Evolutionary conservation across 2,888 invertebrate species (phyloP).

Genomic region (Trichacis sp.): DNA sequence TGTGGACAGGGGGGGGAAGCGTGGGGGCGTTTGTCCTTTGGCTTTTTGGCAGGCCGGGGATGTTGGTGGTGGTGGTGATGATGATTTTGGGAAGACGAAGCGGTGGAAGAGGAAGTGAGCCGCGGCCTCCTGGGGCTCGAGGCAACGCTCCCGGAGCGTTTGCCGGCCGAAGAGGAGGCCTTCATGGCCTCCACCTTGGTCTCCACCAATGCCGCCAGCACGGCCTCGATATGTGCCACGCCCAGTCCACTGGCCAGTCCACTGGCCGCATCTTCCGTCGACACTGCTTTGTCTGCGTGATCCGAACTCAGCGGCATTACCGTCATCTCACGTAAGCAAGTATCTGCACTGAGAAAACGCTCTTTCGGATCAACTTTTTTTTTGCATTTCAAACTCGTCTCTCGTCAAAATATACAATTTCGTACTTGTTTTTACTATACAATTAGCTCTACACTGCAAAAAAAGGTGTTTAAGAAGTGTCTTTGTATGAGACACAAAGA

Average conservation of each 20-base stretch:
- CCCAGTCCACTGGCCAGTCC: constrained; percentile 67
- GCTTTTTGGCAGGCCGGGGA: constrained; percentile 46
- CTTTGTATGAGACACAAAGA: no score
- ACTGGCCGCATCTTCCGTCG: constrained; percentile 75
- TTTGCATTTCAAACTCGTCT: no score
- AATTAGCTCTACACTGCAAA: no score
- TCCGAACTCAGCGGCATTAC: constrained; percentile 66
- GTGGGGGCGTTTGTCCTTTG: constrained; percentile 56
- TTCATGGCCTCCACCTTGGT: constrained; percentile 78
- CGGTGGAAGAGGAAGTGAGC: constrained; percentile 68
- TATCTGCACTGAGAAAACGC: constrained; percentile 14
- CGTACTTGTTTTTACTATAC: no score
- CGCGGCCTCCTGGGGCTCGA: constrained; percentile 68
- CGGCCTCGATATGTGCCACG: constrained; percentile 78
- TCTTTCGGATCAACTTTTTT: background rate
- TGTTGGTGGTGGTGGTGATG: constrained; percentile 57
- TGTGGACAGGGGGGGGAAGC: constrained; percentile 63
- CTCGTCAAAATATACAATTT: no score
- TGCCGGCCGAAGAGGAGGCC: constrained; percentile 69
- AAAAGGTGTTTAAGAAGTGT: no score
- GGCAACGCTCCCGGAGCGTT: constrained; percentile 68
- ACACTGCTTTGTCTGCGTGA: constrained; percentile 79
- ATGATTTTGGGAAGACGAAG: constrained; percentile 67
- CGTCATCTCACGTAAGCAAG: constrained; percentile 54
- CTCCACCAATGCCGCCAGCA: constrained; percentile 79